Base-by-base conservation (phyloP, 2,113 vertebrate genomes). In the Ploceus nigricollis region DNA sequence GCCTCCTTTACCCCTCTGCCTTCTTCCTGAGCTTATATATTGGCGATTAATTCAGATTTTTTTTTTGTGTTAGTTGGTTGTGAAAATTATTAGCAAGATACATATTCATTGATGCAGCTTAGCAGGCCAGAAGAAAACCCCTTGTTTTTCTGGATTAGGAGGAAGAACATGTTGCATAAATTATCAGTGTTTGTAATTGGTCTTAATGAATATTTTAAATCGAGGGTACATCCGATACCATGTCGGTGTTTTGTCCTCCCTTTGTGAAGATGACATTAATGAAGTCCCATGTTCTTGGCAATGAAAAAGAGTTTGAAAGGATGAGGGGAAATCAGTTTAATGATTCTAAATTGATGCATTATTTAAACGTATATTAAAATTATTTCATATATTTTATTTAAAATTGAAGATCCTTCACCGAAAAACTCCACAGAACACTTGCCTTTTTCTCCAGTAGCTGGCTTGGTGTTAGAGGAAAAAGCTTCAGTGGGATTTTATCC, bases 121-220 rank as follows among this genome's bases (percentile, higher is more conserved):
- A 72, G 45, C 24, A 47, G 75, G 39, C 39, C 37, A 31, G 75
- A 24, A 86, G 71, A 88, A 81, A 83, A 44, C 5, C 24, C 45
- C 82, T 93, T 63, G 24, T 92, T 96, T 83, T 80, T 48, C 9
- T 71, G 64, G 71, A 75, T 93, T 77, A 93, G 68, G 44, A 44
- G 60, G 42, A 76, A 35, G 82, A 88, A 54, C 57, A 6, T 71
- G 58, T 88, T 95, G 75, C 79, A 66, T 87, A 51, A 93, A 93
- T 96, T 91, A 82, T 53, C 91, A 77, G 63, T 40, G 25, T 91
- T 35, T 58, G 4, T 86, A 94, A 96, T 92, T 96, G 68, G 44
- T 70, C 42, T 82, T 88, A 96, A 91, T 93, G 84, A 96, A 60
- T 91, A 77, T 96, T 95, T 97, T 83, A 90, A 87, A n/a, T 7